phyloP scores from a whole-genome alignment of 2,797 vertebrate species.

The Linurgus olivaceus region DNA sequence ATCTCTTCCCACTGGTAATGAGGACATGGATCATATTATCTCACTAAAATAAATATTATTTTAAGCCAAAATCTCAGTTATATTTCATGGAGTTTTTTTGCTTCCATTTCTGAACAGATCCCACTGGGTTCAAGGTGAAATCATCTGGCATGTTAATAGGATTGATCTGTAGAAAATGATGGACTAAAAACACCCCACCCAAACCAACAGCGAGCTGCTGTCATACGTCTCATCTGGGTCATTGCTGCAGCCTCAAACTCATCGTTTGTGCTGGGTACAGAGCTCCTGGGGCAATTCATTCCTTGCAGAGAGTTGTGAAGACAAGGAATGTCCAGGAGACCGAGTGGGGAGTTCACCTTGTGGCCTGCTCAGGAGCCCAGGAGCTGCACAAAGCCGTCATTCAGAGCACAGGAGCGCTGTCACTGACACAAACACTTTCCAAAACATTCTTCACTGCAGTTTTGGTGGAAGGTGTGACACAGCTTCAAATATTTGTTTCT shows the following conservation, averaged over 20 bases:
- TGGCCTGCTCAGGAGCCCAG: conserved; percentile 22
- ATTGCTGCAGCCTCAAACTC: neutral
- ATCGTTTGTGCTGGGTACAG: neutral
- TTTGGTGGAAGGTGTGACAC: conserved; percentile 89
- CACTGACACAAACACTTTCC: conserved; percentile 81
- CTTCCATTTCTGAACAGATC: neutral
- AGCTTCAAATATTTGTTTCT: conserved; percentile 93
- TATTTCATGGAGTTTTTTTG: neutral
- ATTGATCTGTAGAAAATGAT: neutral
- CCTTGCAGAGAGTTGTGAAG: conserved; percentile 22
- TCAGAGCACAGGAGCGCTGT: conserved; percentile 71
- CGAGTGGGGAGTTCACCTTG: conserved; percentile 44
- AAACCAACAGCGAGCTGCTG: fast-evolving
- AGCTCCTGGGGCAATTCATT: neutral
- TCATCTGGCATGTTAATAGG: neutral
- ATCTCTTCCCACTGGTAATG: conserved; percentile 45
- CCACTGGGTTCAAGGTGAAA: neutral
- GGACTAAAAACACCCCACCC: neutral
- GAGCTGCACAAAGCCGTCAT: conserved; percentile 74
- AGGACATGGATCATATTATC: conserved; percentile 48
- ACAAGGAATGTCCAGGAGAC: conserved; percentile 36
- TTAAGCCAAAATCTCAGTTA: conserved; percentile 12
- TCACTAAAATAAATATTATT: conserved; percentile 45
- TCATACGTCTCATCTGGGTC: neutral
- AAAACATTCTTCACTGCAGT: conserved; percentile 87